Base-by-base conservation (phyloP, 2,888 invertebrate genomes). In the Drosophila rubida region DNA sequence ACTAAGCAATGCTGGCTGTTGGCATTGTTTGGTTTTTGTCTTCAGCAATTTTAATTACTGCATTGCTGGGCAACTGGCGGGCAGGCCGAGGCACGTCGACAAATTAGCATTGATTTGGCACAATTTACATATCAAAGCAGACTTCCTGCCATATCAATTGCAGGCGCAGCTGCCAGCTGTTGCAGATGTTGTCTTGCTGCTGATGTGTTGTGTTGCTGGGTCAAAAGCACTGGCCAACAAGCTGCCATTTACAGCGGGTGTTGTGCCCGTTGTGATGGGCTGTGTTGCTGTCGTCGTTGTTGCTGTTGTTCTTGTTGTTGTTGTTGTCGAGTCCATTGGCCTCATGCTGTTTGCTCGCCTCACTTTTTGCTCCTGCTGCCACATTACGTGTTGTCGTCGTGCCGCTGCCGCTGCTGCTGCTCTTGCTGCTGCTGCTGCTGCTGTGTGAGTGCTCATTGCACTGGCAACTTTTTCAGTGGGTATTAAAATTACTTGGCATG, bases 331-430 rank as follows among this genome's bases (percentile, higher is more conserved):
- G 83, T 88, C 78, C 83, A 88, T 88, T 83, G 89, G 89, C 83
- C 83, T 75, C 85, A 85, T 83, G 88, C 85, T 84, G 71, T 81
- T 87, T 69, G 78, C 80, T 88, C 87, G 89, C 88, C 87, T 87
- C 88, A 87, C 68, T 84, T 82, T 57, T 66, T 55, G 55, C 19
- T 60, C 22, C 42, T 71, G 30, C 50, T 72, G 71, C 82, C 76
- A 65, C 69, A 75, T 76, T 79, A 81, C 85, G 85, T 87, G 79
- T 72, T 65, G 70, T 74, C 61, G 70, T 55, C 69, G 55, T 57
- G 64, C 4, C 59, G 61, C 11, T 57, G 50, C 11, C 63, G 49
- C 19, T 41, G 37, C 16, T 62, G 64, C 3, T 62, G 60, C 9
- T 46, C 41, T 6, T 60, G 32, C 11, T 48, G 35, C 9, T 57